Conservation (phyloP, 2,888 invertebrate genomes). For the Atherix ibis region DNA sequence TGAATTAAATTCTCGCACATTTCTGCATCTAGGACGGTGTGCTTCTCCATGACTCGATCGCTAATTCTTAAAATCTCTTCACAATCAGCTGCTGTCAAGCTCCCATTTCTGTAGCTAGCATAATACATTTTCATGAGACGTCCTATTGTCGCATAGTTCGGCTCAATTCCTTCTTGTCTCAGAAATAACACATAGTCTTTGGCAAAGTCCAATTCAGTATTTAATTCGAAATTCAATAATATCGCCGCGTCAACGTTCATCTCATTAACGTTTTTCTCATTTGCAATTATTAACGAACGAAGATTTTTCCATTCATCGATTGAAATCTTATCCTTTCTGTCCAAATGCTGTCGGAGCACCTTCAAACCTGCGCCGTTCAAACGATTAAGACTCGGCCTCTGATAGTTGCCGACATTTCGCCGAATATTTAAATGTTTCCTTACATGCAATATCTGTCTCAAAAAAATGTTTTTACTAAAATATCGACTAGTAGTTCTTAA, state of each 20-base stretch:
- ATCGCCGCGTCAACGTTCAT: conserved; percentile 45
- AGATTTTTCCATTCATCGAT: conserved; percentile 24
- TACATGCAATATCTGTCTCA: no score
- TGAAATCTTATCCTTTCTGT: no score
- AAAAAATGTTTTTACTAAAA: no score
- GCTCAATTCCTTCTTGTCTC: conserved; percentile 30
- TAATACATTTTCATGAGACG: conserved; percentile 41
- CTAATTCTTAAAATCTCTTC: conserved; percentile 38
- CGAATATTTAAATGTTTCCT: no score
- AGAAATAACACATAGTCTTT: conserved; percentile 43
- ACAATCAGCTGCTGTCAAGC: conserved; percentile 34
- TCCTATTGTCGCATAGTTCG: conserved; percentile 42
- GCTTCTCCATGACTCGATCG: conserved; percentile 27
- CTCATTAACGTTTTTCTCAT: conserved; percentile 18
- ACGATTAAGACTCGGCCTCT: no score
- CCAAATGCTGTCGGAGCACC: no score
- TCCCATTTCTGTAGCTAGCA: conserved; percentile 16
- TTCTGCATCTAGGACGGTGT: conserved; percentile 41
- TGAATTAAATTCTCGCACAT: conserved; percentile 44
- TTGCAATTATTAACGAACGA: conserved; percentile 16
- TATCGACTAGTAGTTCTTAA: no score
- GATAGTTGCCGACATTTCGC: no score
- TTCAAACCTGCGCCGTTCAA: no score
- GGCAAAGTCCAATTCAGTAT: conserved; percentile 35
- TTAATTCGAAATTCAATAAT: conserved; percentile 35